Evolutionary conservation across 2,113 vertebrate species (phyloP), one percentile per base, ranked within the genome.

Genomic region (Ceratotherium simum): DNA sequence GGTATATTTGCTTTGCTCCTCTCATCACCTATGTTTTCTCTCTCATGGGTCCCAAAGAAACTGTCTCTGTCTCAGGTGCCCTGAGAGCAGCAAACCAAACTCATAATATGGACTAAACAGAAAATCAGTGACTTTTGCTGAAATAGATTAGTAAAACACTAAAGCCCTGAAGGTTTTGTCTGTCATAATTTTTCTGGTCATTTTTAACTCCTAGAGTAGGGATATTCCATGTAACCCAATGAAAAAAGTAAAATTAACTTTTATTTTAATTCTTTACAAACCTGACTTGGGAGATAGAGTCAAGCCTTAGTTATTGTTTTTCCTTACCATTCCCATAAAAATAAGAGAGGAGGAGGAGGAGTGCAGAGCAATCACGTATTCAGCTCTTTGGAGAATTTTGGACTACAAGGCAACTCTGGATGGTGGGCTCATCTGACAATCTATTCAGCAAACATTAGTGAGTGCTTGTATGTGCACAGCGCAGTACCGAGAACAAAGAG

Each of bases 261-360:
- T 72, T 67, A 58, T 62, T 60, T 70, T 69, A 82, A 75, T 81
- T 81, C 82, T 51, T 62, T 90, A 65, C 12, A 86, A 56, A 96
- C 14, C 33, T 36, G 60, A 65, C 67, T 56, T 31, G 21, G 69
- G 62, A 72, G 46, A 85, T 9, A 67, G 0, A 20, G 20, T 36
- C 31, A 81, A 69, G 46, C 17, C 17, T 86, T 29, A 7, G 20
- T 72, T 73, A 54, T 0, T 78, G 5, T 2, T 70, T 88, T 60
- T 64, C 58, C 75, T 91, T 13, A 23, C 39, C 25, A 36, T 48
- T 69, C 9, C 60, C 46, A 62, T 23, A 69, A 51, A 72, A 48
- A 39, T 25, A 20, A 64, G 64, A 92, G 9, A 54, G 13, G 21
- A 18, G 29, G 1, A 48, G 39, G 42, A 42, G 29, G 14, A 31